Percentiles rank a stretch among this genome's conserved stretches.
Conservation (phyloP, 1,140 invertebrate genomes). For the Zaprionus camerounensis region DNA sequence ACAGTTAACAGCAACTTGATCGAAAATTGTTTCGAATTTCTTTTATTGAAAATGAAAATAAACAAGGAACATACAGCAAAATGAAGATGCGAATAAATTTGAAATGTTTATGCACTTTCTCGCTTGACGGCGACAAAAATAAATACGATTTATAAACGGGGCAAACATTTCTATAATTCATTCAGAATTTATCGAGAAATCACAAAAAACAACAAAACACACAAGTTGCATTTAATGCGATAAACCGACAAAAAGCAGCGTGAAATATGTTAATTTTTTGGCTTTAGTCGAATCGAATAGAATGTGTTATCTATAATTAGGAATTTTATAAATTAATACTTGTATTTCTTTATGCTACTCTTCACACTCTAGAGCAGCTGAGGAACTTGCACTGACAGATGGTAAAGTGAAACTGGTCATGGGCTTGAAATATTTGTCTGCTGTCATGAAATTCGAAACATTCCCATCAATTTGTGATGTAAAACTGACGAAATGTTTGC, state of each 20-base stretch:
- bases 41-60: constrained; percentile 4
- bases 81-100: constrained; percentile 53
- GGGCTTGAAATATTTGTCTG: background rate
- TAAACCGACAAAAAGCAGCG: background rate
- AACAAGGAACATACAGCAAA: constrained; percentile 11
- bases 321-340: constrained; percentile 20
- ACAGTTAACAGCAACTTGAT: constrained; percentile 9
- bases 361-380: background rate
- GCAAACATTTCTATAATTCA: constrained; percentile 14
- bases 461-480: background rate
- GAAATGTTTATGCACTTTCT: constrained; percentile 68
- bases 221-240: background rate
- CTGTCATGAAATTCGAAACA: background rate
- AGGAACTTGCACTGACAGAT: background rate
- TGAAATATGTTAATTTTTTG: constrained; percentile 7
- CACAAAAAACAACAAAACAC: constrained; percentile 11
- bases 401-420: background rate
- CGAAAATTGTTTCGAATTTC: constrained; percentile 32
- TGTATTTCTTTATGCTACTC: background rate
- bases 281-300: constrained; percentile 11
- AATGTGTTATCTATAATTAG: constrained; percentile 5
- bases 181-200: background rate
- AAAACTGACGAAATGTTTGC: background rate
- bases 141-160: constrained; percentile 57
- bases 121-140: constrained; percentile 52